Evolutionary conservation across 2,113 vertebrate genomes (phyloP).

Genomic region (Coryphaenoides rupestris): DNA sequence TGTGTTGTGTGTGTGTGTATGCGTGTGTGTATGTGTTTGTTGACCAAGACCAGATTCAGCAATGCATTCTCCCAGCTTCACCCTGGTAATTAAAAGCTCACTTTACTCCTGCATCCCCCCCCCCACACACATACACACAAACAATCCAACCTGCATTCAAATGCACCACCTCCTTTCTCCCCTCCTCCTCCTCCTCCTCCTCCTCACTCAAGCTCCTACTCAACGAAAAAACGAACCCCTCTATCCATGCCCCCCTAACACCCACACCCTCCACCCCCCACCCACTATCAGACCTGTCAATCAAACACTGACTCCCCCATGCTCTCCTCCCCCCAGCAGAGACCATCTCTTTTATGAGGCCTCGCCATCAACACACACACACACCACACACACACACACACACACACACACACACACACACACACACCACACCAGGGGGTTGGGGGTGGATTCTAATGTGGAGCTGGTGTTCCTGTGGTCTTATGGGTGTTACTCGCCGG

Average conservation of each 20-base stretch:
- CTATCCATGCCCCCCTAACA: constrained; percentile 27
- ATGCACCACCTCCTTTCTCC: constrained; percentile 25
- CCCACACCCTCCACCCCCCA: constrained; percentile 8
- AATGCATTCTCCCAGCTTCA: constrained; percentile 82
- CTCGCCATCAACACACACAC: constrained; percentile 31
- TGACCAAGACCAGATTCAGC: too few species aligned
- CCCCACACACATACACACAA: constrained; percentile 22
- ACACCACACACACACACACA: constrained; percentile 16
- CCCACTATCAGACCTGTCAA: constrained; percentile 70
- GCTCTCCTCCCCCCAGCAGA: constrained; percentile 21
- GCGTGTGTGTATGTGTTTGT: too few species aligned
- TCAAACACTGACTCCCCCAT: constrained; percentile 61
- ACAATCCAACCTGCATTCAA: constrained; percentile 48
- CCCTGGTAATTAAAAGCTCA: constrained; percentile 92
- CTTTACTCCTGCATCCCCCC: constrained; percentile 80
- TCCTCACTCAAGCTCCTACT: constrained; percentile 46
- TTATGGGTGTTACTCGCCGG: too few species aligned
- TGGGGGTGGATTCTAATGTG: too few species aligned
- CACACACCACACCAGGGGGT: neutral
- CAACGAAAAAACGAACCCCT: too few species aligned
- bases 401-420: constrained; percentile 15
- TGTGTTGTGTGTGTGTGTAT: too few species aligned
- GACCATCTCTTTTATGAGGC: constrained; percentile 45
- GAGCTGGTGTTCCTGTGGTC: too few species aligned
- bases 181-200: too few species aligned